A percentile compares a stretch with the other conserved stretches of the same genome.
Conservation (phyloP, 2,797 vertebrate genomes). For the Strix occidentalis region DNA sequence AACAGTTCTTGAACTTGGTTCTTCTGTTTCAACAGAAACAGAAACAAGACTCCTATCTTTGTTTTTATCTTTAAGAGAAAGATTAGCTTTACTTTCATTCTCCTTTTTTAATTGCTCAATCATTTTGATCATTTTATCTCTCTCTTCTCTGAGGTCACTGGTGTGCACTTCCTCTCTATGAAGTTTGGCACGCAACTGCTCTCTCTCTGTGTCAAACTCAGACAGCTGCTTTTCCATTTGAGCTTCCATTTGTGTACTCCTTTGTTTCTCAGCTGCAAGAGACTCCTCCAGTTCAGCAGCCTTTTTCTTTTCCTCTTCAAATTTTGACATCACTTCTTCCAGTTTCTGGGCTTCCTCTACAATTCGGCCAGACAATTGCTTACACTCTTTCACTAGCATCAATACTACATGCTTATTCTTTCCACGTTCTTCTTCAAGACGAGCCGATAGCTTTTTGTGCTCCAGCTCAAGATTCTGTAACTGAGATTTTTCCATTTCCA, state of each 20-base stretch:
- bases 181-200: conserved; percentile 91
- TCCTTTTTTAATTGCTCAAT: conserved; percentile 91
- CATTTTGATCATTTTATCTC: conserved; percentile 87
- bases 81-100: conserved; percentile 74
- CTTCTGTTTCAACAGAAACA: conserved; percentile 86
- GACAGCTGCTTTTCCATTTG: conserved; percentile 97
- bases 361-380: conserved; percentile 91
- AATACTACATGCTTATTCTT: conserved; percentile 97
- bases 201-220: conserved; percentile 92
- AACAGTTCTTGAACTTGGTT: conserved; percentile 76
- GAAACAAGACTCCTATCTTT: conserved; percentile 80
- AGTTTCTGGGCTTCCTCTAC: conserved; percentile 92
- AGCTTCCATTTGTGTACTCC: conserved; percentile 92
- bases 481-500: conserved; percentile 95
- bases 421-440: conserved; percentile 92
- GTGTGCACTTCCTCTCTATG: conserved; percentile 86
- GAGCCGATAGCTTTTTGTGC: conserved; percentile 88
- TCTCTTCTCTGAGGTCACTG: conserved; percentile 84
- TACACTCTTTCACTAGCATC: conserved; percentile 96
- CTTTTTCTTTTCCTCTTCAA: conserved; percentile 88
- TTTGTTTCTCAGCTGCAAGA: conserved; percentile 84
- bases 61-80: conserved; percentile 65
- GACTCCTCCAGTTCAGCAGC: conserved; percentile 84
- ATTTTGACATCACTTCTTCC: conserved; percentile 86
- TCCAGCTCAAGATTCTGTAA: conserved; percentile 92